Percentiles rank a stretch among this genome's conserved stretches.
Conservation (phyloP, 2,113 vertebrate species). For the Bagarius yarrelli region DNA sequence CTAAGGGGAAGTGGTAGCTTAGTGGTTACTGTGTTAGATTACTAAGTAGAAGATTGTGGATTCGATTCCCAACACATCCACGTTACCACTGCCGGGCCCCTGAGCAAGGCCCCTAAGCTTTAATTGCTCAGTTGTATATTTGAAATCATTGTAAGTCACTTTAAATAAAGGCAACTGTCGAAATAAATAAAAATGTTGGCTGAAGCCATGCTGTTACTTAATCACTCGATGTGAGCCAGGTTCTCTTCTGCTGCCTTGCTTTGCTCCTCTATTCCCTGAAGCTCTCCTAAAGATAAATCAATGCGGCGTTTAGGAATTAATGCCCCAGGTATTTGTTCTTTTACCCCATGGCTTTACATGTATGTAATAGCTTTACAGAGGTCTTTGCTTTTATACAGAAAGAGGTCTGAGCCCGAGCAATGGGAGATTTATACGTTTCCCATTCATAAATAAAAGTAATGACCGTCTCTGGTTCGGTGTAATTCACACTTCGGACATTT, state of each 20-base stretch:
- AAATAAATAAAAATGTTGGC: no score
- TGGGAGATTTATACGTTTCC: not conserved
- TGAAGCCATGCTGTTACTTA: not conserved
- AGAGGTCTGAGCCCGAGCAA: not conserved
- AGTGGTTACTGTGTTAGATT: no score
- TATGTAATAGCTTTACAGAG: conserved; percentile 1
- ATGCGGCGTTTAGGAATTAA: not conserved
- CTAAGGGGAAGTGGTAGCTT: no score
- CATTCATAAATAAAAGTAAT: conserved; percentile 37
- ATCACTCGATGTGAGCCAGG: not conserved
- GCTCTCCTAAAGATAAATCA: not conserved
- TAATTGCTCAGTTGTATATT: no score
- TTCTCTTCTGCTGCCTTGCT: not conserved
- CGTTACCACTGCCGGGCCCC: no score
- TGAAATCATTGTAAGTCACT: no score
- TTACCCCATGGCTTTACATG: not conserved
- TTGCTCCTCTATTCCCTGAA: not conserved
- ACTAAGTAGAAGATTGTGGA: no score
- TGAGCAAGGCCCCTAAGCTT: no score
- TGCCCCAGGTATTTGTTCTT: not conserved
- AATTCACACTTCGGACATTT: not conserved
- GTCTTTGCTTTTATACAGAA: not conserved
- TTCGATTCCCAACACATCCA: no score
- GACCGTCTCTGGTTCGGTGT: conserved; percentile 18
- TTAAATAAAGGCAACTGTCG: no score